phyloP scores from a whole-genome alignment of 2,113 vertebrate species.

The Falco punctatus region DNA sequence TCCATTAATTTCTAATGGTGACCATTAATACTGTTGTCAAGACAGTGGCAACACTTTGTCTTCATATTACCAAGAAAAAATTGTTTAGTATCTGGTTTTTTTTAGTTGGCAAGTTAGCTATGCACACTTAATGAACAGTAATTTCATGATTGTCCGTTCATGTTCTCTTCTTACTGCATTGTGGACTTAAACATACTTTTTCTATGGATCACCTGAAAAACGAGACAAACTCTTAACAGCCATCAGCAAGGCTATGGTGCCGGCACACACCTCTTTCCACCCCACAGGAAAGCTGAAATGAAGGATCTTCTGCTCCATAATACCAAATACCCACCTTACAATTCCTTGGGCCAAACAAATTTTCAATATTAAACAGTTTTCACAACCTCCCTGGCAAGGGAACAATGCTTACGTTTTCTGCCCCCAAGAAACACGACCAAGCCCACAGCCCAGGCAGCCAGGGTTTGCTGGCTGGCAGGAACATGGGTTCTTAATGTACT shows the following conservation, averaged over 20 bases:
- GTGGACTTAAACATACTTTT: background rate
- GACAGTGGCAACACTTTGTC: background rate
- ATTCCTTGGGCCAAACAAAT: background rate
- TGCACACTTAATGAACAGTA: background rate
- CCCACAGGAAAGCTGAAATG: background rate
- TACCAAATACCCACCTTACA: accelerated
- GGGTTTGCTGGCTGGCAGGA: background rate
- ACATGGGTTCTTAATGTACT: background rate
- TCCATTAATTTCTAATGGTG: background rate
- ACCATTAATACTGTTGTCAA: background rate
- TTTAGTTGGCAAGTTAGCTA: background rate
- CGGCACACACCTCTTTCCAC: background rate
- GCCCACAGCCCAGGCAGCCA: background rate
- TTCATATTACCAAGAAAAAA: background rate
- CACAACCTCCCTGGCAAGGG: background rate
- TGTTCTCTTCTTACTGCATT: background rate
- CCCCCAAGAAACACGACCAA: background rate
- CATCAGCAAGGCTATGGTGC: background rate
- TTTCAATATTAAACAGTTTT: background rate
- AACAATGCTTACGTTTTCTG: background rate
- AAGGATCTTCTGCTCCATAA: background rate
- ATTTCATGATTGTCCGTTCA: background rate
- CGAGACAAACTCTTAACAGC: background rate
- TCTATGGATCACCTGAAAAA: background rate
- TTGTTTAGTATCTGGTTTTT: background rate